Evolutionary conservation across 2,797 vertebrate genomes (phyloP), one percentile per base, ranked within the genome.

Genomic region (Anguilla obscura): DNA sequence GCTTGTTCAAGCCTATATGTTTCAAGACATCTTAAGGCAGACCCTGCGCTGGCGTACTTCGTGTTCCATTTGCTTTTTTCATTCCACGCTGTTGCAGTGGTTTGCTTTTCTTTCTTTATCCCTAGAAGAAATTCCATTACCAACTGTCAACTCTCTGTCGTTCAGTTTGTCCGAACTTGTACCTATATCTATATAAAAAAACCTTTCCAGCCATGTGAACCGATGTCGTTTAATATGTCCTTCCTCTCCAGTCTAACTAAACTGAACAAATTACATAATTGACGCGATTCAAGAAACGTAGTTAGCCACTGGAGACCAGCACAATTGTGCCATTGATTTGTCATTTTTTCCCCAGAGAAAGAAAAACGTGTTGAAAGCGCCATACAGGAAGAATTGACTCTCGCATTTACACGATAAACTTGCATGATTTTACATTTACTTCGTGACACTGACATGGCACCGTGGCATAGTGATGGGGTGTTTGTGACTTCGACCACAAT

Each of bases 51-150:
- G 93, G 91, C 91, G 91, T 84, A 54, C 93, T 94, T 94, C 92
- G 92, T 90, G 91, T 87, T 90, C 90, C 88, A 85, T 91, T 87
- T 92, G 14, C 92, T 92, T 93, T 93, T 90, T 94, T 94, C 93
- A 87, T 93, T 92, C 91, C 93, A 89, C 86, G 91, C 89, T 90
- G 74, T 92, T 91, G 92, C 89, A 79, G 92, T 92, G 86, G 89
- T 50, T 85, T 92, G 91, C 89, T 89, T 89, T 91, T 92, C 0
- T 93, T 95, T 94, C 93, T 93, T 95, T 93, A 92, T 50, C 63
- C 45, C 24, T 30, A 30, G n/a, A 12, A 85, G 9, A 74, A 14
- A 48, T 74, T 74, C 8, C 18, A 52, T 50, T 79, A 21, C 52
- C 50, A 58, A 79, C 12, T 33, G n/a, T 69, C 52, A 54, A 50